A percentile compares a stretch with the other conserved stretches of the same genome.
phyloP scores from a whole-genome alignment of 1,140 invertebrate genomes.

The Orussus abietinus region DNA sequence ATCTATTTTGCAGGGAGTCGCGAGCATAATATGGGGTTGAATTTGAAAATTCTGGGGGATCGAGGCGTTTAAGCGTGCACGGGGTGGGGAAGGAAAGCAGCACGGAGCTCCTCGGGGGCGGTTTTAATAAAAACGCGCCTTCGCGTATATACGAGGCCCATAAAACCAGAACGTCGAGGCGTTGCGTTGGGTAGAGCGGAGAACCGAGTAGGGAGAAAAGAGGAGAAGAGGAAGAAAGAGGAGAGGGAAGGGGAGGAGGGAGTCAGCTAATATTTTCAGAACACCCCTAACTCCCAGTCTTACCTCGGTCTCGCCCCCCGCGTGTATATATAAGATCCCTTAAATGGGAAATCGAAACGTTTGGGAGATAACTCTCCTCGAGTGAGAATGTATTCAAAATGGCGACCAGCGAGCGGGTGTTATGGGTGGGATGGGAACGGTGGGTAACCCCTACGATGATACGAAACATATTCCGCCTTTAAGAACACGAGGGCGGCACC shows the following conservation, averaged over 20 bases:
- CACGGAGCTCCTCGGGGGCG: too few relatives aligned
- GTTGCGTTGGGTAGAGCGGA: background rate
- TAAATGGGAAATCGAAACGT: slow-evolving; percentile 55
- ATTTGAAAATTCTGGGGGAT: too few relatives aligned
- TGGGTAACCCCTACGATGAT: slow-evolving; percentile 51
- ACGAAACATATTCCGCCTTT: slow-evolving; percentile 55
- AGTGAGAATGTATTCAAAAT: slow-evolving; percentile 56
- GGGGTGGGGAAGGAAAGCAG: too few relatives aligned
- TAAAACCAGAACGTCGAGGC: slow-evolving; percentile 2
- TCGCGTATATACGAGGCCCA: background rate
- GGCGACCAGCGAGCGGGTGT: slow-evolving; percentile 37
- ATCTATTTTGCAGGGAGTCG: too few relatives aligned
- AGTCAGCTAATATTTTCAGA: slow-evolving; percentile 45
- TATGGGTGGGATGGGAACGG: slow-evolving; percentile 45
- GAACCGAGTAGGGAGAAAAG: background rate
- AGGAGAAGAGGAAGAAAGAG: background rate
- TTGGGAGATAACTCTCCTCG: slow-evolving; percentile 52
- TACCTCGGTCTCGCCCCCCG: slow-evolving; percentile 17
- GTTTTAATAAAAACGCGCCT: slow-evolving; percentile 10
- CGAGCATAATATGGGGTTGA: too few relatives aligned
- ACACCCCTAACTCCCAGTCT: slow-evolving; percentile 24
- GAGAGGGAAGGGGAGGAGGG: slow-evolving; percentile 11
- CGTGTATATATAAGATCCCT: slow-evolving; percentile 48
- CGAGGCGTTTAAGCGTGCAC: too few relatives aligned
- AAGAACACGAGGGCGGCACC: slow-evolving; percentile 32